phyloP scores from a whole-genome alignment of 2,888 invertebrate genomes.

The Parasteatoda lunata region DNA sequence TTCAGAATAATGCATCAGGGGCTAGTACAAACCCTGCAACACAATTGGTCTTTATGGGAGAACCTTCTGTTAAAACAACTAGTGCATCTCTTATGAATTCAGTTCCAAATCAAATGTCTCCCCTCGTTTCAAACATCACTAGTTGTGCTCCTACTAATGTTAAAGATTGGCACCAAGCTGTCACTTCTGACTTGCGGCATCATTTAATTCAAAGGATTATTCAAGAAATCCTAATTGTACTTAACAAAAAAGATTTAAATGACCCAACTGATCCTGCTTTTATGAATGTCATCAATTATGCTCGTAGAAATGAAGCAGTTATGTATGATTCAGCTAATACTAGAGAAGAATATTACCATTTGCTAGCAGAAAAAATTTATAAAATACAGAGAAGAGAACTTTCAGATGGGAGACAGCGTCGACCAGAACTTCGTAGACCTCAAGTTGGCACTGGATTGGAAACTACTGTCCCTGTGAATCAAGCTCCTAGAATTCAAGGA shows the following conservation, averaged over 20 bases:
- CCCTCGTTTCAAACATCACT: constrained; percentile 9
- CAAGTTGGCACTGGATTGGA: constrained; percentile 34
- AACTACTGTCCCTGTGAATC: constrained; percentile 27
- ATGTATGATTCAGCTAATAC: constrained; percentile 99
- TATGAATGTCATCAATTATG: constrained; percentile 98
- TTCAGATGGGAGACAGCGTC: constrained; percentile 88
- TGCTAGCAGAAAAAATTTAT: constrained; percentile 99
- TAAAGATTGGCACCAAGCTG: constrained; percentile 98
- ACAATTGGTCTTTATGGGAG: constrained; percentile 24
- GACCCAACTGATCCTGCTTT: constrained; percentile 97
- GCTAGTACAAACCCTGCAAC: constrained; percentile 7
- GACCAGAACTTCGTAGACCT: constrained; percentile 64
- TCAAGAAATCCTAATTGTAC: constrained; percentile 99
- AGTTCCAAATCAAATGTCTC: constrained; percentile 20
- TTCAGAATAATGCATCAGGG: constrained; percentile 27
- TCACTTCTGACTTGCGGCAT: constrained; percentile 97
- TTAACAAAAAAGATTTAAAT: constrained; percentile 84
- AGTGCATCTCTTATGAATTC: constrained; percentile 18
- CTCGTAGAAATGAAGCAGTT: constrained; percentile 98
- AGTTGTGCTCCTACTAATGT: constrained; percentile 8
- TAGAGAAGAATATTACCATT: constrained; percentile 96
- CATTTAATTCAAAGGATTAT: constrained; percentile 99
- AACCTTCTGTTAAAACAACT: constrained; percentile 26
- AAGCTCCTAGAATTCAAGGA: constrained; percentile 34
- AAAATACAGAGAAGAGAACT: constrained; percentile 97